Evolutionary conservation across 2,113 vertebrate genomes (phyloP).

Genomic region (Saguinus imperator): DNA sequence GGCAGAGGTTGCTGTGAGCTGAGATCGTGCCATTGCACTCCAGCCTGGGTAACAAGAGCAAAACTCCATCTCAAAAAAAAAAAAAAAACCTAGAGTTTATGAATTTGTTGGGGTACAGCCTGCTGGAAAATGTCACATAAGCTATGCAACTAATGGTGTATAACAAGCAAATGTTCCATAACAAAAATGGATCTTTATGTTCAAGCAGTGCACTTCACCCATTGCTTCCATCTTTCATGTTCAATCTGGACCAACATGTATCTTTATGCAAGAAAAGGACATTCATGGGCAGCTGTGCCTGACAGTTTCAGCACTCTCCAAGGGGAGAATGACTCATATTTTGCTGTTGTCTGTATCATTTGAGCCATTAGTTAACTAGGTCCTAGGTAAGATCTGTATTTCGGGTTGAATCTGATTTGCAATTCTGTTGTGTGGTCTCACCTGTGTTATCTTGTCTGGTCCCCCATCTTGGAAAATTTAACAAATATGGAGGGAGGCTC

Average conservation of each 20-base stretch:
- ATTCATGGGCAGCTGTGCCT: background rate
- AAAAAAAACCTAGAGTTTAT: conserved; percentile 8
- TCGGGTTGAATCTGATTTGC: background rate
- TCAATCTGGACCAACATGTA: background rate
- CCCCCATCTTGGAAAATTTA: background rate
- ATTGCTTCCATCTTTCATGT: background rate
- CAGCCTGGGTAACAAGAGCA: too few relatives aligned
- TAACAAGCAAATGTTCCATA: background rate
- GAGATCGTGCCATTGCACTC: too few relatives aligned
- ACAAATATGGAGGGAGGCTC: background rate
- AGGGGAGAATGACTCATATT: background rate
- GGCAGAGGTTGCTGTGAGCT: too few relatives aligned
- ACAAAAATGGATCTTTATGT: background rate
- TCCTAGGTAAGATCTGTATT: background rate
- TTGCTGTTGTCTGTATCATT: background rate
- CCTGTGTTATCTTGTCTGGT: background rate
- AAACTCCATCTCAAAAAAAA: too few relatives aligned
- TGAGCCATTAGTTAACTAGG: background rate
- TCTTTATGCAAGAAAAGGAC: background rate
- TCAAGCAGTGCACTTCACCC: background rate
- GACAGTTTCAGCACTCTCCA: background rate
- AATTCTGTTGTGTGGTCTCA: background rate
- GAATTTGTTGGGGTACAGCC: background rate
- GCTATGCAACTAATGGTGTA: background rate
- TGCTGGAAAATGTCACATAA: conserved; percentile 30